These are phyloP conservation scores for Drosophila suboccidentalis DNA, from an alignment of 2,888 invertebrate genomes.

Conservation along the genomic window DNA sequence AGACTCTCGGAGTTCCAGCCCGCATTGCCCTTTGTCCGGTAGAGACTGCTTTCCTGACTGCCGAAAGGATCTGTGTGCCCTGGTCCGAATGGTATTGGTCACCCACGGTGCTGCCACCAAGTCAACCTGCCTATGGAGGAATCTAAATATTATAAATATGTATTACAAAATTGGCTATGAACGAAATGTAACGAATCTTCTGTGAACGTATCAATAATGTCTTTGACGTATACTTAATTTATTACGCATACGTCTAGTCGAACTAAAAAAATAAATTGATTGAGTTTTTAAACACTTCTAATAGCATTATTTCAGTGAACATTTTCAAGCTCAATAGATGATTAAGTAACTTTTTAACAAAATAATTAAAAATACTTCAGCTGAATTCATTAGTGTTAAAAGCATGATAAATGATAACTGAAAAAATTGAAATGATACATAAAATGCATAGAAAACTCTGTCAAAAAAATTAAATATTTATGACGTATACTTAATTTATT, in stretches of 20 bases:
- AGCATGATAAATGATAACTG: too few relatives aligned
- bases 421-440: too few relatives aligned
- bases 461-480: too few relatives aligned
- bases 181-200: background rate
- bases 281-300: background rate
- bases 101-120: constrained; percentile 70
- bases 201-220: background rate
- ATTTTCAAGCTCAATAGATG: too few relatives aligned
- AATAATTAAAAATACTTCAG: too few relatives aligned
- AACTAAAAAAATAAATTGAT: background rate
- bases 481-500: too few relatives aligned
- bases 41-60: constrained; percentile 58
- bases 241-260: constrained; percentile 7
- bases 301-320: background rate
- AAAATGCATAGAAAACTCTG: too few relatives aligned
- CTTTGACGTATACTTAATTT: background rate
- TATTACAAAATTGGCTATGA: constrained; percentile 3
- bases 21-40: constrained; percentile 44
- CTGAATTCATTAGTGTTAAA: too few relatives aligned
- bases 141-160: constrained; percentile 18
- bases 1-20: constrained; percentile 58
- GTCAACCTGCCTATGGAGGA: constrained; percentile 37
- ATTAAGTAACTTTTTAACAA: too few relatives aligned
- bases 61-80: constrained; percentile 64
- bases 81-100: constrained; percentile 71